These are phyloP conservation scores for Ornithoptera alexandrae DNA, from an alignment of 2,888 invertebrate genomes.

Conservation along the genomic window DNA sequence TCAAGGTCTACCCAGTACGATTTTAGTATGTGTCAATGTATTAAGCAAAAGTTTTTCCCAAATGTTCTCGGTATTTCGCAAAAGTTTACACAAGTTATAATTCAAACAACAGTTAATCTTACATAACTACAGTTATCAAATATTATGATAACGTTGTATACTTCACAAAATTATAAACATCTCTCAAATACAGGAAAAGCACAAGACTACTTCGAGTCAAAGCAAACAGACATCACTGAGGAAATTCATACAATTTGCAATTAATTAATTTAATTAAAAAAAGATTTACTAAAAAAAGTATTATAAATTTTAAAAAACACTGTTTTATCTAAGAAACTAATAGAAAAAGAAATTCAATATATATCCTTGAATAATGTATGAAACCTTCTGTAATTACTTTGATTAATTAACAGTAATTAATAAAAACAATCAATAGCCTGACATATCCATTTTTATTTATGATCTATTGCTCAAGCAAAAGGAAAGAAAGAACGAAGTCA, in stretches of 20 bases:
- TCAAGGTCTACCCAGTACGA: neutral
- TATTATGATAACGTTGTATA: conserved; percentile 24
- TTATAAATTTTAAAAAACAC: too few relatives aligned
- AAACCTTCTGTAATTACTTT: too few relatives aligned
- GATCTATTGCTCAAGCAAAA: too few relatives aligned
- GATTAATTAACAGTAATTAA: too few relatives aligned
- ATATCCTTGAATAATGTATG: too few relatives aligned
- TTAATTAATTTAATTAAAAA: too few relatives aligned
- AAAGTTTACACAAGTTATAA: conserved; percentile 12
- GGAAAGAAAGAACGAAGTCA: too few relatives aligned
- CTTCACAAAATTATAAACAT: conserved; percentile 17
- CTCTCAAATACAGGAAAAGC: conserved; percentile 1
- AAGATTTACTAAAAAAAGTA: too few relatives aligned
- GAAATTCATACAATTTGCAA: neutral
- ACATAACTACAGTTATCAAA: conserved; percentile 8
- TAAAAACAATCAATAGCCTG: too few relatives aligned
- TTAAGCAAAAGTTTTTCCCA: conserved; percentile 17
- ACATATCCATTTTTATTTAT: too few relatives aligned
- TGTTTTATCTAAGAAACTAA: too few relatives aligned
- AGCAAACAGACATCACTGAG: neutral
- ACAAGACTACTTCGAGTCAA: neutral
- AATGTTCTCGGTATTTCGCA: conserved; percentile 5
- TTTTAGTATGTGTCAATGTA: neutral
- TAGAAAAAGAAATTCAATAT: too few relatives aligned
- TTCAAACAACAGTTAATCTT: conserved; percentile 25